Conservation (phyloP, 1,140 invertebrate genomes). For the Pseudomyrmex gracilis region DNA sequence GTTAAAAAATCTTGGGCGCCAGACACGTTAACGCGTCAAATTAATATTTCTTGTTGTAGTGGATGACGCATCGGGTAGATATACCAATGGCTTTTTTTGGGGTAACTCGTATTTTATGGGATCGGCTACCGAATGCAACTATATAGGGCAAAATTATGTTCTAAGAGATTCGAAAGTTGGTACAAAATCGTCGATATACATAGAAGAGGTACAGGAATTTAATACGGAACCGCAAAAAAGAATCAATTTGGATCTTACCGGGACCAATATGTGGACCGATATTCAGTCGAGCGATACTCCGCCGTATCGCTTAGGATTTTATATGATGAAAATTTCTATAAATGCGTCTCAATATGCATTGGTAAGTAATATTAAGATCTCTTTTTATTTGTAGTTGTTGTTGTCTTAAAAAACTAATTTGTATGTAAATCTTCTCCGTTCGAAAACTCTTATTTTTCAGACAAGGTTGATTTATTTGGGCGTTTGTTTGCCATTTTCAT, state of each 20-base stretch:
- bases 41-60: slow-evolving; percentile 84
- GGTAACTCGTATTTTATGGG: slow-evolving; percentile 94
- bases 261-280: slow-evolving; percentile 52
- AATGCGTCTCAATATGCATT: slow-evolving; percentile 83
- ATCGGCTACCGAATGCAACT: slow-evolving; percentile 90
- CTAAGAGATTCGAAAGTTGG: slow-evolving; percentile 71
- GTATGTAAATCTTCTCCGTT: background rate
- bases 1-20: no score
- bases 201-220: slow-evolving; percentile 77
- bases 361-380: slow-evolving; percentile 78
- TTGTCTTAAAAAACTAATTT: background rate
- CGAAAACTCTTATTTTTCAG: slow-evolving; percentile 65
- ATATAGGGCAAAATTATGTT: slow-evolving; percentile 85
- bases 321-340: slow-evolving; percentile 86
- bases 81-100: slow-evolving; percentile 92
- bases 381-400: background rate
- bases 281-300: slow-evolving; percentile 75
- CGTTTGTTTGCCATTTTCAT: slow-evolving; percentile 90
- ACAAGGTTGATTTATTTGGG: slow-evolving; percentile 88
- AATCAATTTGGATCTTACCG: slow-evolving; percentile 72
- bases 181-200: slow-evolving; percentile 72
- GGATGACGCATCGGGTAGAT: slow-evolving; percentile 92
- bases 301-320: slow-evolving; percentile 88
- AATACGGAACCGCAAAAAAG: slow-evolving; percentile 77
- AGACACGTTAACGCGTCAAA: no score